phyloP scores from a whole-genome alignment of 2,797 vertebrate genomes.

The Oceanodroma leucorhoa region DNA sequence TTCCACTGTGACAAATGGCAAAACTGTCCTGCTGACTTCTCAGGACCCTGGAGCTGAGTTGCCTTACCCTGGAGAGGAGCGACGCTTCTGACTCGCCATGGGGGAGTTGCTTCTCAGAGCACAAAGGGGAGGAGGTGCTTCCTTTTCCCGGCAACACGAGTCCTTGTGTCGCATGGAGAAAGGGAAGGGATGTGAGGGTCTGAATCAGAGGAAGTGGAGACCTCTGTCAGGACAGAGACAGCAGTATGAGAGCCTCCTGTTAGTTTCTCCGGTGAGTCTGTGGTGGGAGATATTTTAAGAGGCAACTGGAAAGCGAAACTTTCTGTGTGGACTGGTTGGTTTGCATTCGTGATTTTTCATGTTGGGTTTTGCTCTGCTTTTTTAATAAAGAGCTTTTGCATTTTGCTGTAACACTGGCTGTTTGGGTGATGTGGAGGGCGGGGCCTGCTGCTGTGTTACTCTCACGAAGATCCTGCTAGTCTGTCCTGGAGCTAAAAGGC shows the following conservation, averaged over 20 bases:
- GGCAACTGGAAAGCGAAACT: neutral
- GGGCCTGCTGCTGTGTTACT: neutral
- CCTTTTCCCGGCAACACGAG: neutral
- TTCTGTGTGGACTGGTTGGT: neutral
- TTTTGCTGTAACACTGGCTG: neutral
- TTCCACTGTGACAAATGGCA: neutral
- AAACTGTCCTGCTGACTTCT: neutral
- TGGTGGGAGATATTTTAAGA: neutral
- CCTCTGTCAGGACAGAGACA: neutral
- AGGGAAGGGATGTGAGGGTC: neutral
- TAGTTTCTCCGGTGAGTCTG: neutral
- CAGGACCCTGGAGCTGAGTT: neutral
- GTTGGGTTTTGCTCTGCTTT: neutral
- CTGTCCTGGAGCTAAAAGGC: neutral
- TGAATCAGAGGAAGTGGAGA: neutral
- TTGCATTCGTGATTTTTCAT: neutral
- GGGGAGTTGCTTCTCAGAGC: neutral
- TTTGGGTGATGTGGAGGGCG: neutral
- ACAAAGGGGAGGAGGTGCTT: neutral
- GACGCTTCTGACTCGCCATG: neutral
- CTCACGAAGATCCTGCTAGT: neutral
- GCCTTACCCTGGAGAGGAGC: neutral
- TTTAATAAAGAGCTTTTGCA: constrained; percentile 25
- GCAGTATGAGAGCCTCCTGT: neutral
- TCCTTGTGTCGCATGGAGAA: neutral